Evolutionary conservation across 2,888 invertebrate genomes (phyloP).

Genomic region (Synergus laeviventris): DNA sequence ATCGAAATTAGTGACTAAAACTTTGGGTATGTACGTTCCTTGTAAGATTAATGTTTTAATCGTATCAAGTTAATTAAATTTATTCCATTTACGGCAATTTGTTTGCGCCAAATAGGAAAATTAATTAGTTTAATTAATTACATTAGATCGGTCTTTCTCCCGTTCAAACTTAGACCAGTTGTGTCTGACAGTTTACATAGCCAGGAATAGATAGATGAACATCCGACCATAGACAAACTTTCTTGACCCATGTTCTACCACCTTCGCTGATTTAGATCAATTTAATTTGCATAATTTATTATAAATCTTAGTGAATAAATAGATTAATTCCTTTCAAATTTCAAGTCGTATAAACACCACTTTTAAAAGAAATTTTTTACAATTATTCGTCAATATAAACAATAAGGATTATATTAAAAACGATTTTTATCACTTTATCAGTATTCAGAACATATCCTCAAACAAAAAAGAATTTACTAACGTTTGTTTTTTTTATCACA

Average conservation of each 20-base stretch:
- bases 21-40: too few species aligned
- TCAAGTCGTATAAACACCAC: background rate
- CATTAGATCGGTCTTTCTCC: constrained; percentile 9
- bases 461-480: background rate
- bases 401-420: background rate
- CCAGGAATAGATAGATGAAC: constrained; percentile 28
- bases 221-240: constrained; percentile 3
- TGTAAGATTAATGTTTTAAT: too few species aligned
- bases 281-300: background rate
- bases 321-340: background rate
- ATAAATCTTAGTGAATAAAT: background rate
- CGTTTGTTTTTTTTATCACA: background rate
- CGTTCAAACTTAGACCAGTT: constrained; percentile 7
- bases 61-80: too few species aligned
- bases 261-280: background rate
- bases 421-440: background rate
- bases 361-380: background rate
- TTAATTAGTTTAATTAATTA: constrained; percentile 12
- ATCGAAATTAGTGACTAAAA: too few species aligned
- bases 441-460: background rate
- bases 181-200: constrained; percentile 5
- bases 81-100: too few species aligned
- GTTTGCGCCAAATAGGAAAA: background rate
- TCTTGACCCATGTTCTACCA: constrained; percentile 7
- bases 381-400: background rate